phyloP scores from a whole-genome alignment of 2,113 vertebrate genomes.

The Chaetodon trifascialis region DNA sequence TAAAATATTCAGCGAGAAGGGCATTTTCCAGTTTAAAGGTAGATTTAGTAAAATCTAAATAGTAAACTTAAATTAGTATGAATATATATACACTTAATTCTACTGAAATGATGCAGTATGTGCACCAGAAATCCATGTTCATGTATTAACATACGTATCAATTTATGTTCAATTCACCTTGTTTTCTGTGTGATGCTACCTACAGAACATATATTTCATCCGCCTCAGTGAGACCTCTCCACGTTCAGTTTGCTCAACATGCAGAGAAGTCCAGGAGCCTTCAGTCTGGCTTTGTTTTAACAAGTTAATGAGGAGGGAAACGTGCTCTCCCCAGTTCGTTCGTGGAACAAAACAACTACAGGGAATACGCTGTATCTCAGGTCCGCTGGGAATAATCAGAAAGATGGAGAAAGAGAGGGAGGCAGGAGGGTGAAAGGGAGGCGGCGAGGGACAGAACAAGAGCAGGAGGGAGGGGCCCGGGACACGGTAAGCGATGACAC shows the following conservation, averaged over 20 bases:
- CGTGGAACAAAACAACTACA: slow-evolving; percentile 44
- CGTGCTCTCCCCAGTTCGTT: slow-evolving; percentile 19
- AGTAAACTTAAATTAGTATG: too few species aligned
- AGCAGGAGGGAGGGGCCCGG: background rate
- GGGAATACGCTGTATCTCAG: slow-evolving; percentile 28
- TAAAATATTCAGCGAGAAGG: too few species aligned
- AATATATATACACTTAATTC: too few species aligned
- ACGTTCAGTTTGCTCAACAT: background rate
- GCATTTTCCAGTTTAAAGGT: too few species aligned
- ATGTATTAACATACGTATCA: background rate
- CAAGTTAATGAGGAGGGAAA: slow-evolving; percentile 45
- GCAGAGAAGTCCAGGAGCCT: background rate
- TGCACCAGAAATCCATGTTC: too few species aligned
- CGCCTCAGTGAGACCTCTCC: background rate
- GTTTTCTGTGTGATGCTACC: background rate
- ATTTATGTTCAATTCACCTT: background rate
- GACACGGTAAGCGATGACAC: slow-evolving; percentile 31
- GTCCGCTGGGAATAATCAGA: slow-evolving; percentile 45
- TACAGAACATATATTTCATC: background rate
- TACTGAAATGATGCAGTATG: too few species aligned
- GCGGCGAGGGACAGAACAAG: slow-evolving; percentile 6
- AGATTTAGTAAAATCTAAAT: too few species aligned
- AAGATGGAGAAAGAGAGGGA: slow-evolving; percentile 7
- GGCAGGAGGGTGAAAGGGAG: slow-evolving; percentile 21
- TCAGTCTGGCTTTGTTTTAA: background rate